Percentiles rank a stretch among this genome's conserved stretches.
These are phyloP conservation scores for Tiliqua scincoides DNA, from an alignment of 2,113 vertebrate genomes.

Conservation along the genomic window DNA sequence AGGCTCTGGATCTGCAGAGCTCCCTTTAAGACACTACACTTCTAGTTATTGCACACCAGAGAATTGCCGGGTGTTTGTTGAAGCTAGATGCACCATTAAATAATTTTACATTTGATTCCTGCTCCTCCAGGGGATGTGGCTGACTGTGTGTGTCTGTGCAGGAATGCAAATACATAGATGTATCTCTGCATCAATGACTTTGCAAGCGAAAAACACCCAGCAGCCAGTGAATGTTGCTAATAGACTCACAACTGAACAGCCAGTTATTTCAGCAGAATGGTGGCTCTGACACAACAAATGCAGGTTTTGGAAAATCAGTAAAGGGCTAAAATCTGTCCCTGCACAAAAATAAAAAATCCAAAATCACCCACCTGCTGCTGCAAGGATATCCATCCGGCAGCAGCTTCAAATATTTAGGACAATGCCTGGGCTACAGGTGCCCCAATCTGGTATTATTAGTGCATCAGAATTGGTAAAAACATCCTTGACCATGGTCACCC, in stretches of 20 bases:
- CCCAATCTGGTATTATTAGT: not conserved
- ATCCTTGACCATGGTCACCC: not conserved
- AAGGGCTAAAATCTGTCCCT: not conserved
- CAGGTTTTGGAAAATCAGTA: not conserved
- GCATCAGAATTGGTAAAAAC: not conserved
- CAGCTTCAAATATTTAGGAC: not conserved
- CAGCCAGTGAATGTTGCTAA: not conserved
- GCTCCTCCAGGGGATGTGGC: not conserved
- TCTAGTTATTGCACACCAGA: slow-evolving; percentile 18
- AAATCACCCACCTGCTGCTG: not conserved
- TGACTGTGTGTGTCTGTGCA: not conserved
- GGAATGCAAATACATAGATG: slow-evolving; percentile 26
- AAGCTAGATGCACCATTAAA: not conserved
- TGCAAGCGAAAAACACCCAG: slow-evolving; percentile 24
- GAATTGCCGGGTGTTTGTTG: not conserved
- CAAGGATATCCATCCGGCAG: not conserved
- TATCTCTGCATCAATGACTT: slow-evolving; percentile 7
- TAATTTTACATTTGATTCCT: not conserved
- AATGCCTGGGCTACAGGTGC: not conserved
- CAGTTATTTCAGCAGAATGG: not conserved
- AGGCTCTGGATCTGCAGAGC: not conserved
- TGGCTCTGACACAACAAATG: not conserved
- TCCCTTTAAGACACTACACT: not conserved
- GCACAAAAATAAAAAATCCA: not conserved
- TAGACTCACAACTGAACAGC: not conserved